These are phyloP conservation scores for Phaethon lepturus DNA, from an alignment of 2,113 vertebrate species.

Conservation along the genomic window DNA sequence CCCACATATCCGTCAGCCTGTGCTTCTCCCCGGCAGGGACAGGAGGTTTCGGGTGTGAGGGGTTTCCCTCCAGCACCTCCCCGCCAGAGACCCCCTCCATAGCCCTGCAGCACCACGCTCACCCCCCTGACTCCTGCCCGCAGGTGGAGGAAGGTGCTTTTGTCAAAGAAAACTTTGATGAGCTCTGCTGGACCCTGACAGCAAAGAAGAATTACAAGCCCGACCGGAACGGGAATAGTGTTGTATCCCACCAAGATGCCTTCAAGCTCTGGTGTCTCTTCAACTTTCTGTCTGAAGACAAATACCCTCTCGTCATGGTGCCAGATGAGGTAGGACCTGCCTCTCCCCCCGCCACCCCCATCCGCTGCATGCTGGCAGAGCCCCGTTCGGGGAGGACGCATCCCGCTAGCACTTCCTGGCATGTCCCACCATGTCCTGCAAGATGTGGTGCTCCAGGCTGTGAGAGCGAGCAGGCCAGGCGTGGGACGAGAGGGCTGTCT, in stretches of 20 bases:
- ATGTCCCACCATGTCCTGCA: background rate
- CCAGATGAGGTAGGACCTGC: conserved; percentile 88
- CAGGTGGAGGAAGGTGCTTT: conserved; percentile 93
- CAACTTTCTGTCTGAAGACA: conserved; percentile 97
- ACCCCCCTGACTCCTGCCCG: background rate
- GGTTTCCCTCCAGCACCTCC: background rate
- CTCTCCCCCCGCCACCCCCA: background rate
- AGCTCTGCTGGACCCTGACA: conserved; percentile 95
- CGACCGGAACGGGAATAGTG: conserved; percentile 74
- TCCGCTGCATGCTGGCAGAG: background rate
- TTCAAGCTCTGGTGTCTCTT: conserved; percentile 97
- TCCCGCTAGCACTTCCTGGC: background rate
- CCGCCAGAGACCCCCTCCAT: accelerated
- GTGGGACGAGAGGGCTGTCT: background rate
- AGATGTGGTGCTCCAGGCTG: background rate
- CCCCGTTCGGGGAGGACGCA: background rate
- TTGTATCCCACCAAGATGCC: conserved; percentile 86
- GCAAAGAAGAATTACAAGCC: conserved; percentile 94
- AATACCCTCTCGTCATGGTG: conserved; percentile 94
- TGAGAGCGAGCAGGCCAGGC: background rate
- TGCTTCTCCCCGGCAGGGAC: background rate
- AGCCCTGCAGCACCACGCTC: background rate
- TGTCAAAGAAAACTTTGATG: conserved; percentile 91
- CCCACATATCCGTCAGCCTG: accelerated
- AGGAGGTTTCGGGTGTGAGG: background rate